Evolutionary conservation across 2,113 vertebrate genomes (phyloP).

Genomic region (Psophia crepitans): DNA sequence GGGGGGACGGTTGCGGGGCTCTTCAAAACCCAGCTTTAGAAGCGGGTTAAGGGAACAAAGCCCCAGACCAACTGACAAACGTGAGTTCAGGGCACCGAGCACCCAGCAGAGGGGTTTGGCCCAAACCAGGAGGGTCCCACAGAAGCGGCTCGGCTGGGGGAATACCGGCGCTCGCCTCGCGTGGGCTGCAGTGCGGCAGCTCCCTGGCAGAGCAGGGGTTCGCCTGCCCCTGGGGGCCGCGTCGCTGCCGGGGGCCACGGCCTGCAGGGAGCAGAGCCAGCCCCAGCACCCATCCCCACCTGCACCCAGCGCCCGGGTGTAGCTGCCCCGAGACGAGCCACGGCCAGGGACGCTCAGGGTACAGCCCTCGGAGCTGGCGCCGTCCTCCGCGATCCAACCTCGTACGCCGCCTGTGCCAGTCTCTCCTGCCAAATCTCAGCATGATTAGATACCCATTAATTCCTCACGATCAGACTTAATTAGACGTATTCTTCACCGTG

Average conservation of each 20-base stretch:
- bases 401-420: neutral
- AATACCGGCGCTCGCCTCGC: fast-evolving
- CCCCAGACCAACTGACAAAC: fast-evolving
- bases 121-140: neutral
- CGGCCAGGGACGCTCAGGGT: neutral
- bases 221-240: fast-evolving
- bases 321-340: neutral
- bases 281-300: neutral
- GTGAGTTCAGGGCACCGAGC: neutral
- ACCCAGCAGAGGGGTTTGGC: fast-evolving
- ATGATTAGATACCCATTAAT: constrained; percentile 40
- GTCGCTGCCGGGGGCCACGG: fast-evolving
- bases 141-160: neutral
- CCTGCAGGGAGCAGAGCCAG: neutral
- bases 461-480: neutral
- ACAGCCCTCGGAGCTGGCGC: neutral
- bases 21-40: neutral
- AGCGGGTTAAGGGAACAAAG: neutral
- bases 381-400: neutral
- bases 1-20: neutral
- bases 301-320: neutral
- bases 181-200: fast-evolving
- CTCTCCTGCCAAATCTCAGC: neutral
- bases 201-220: neutral
- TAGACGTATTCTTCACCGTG: neutral